Evolutionary conservation across 2,113 vertebrate genomes (phyloP).

Genomic region (Ginglymostoma cirratum): DNA sequence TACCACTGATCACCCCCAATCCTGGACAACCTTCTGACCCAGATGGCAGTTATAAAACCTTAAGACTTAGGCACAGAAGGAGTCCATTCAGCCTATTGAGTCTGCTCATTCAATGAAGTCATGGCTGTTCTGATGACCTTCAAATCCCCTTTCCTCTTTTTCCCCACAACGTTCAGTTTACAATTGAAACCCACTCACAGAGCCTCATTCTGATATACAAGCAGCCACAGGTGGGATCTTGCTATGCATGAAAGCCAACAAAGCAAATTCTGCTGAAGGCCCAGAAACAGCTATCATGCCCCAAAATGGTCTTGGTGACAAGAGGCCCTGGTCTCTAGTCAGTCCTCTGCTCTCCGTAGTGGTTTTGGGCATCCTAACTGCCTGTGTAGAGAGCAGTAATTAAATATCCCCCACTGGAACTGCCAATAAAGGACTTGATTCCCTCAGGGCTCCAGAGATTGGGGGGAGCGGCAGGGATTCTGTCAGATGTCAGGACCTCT

Average conservation of each 20-base stretch:
- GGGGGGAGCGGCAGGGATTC: background rate
- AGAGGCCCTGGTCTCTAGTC: too few relatives aligned
- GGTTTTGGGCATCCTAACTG: too few relatives aligned
- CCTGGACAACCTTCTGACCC: background rate
- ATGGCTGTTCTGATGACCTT: too few relatives aligned
- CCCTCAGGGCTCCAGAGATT: background rate
- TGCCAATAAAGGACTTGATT: background rate
- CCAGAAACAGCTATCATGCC: background rate
- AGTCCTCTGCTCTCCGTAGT: background rate
- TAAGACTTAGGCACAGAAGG: too few relatives aligned
- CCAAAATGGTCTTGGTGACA: background rate
- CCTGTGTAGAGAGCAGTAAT: background rate
- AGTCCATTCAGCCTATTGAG: too few relatives aligned
- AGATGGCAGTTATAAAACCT: background rate
- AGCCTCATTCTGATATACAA: background rate
- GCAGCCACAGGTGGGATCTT: background rate
- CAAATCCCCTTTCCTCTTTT: too few relatives aligned
- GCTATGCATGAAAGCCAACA: background rate
- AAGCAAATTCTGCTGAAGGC: background rate
- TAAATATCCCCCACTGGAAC: background rate
- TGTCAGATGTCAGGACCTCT: background rate
- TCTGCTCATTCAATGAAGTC: too few relatives aligned
- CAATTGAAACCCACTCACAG: background rate
- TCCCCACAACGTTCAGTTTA: background rate
- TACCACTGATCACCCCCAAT: too few relatives aligned